phyloP scores from a whole-genome alignment of 1,140 invertebrate genomes.

The Leptopilina boulardi region DNA sequence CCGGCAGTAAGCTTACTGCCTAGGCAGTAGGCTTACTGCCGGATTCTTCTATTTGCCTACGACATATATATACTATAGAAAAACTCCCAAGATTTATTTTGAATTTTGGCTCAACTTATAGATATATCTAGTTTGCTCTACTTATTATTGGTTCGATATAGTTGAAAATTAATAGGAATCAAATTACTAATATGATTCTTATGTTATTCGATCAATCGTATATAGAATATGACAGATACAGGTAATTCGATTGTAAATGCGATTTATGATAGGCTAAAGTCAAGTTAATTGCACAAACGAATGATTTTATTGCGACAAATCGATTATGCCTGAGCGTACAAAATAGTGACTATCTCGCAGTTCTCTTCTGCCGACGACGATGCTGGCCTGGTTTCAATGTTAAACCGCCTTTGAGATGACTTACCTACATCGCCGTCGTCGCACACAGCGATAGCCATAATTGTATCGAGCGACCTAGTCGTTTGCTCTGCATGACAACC shows the following conservation, averaged over 20 bases:
- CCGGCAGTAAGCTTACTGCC: no score
- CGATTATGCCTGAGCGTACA: constrained; percentile 47
- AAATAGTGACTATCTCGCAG: constrained; percentile 44
- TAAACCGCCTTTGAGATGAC: constrained; percentile 51
- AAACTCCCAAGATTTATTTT: neutral
- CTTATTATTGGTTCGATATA: neutral
- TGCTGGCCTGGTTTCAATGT: constrained; percentile 56
- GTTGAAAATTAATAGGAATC: no score
- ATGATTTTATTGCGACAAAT: constrained; percentile 37
- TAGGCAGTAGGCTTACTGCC: no score
- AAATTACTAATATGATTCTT: no score
- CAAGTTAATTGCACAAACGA: neutral
- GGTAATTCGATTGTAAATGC: no score
- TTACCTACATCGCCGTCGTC: constrained; percentile 41
- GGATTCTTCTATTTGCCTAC: no score
- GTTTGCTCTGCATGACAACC: constrained; percentile 60
- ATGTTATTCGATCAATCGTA: no score
- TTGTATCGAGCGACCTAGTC: constrained; percentile 66
- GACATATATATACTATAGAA: no score
- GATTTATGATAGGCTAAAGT: neutral
- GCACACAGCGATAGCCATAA: constrained; percentile 57
- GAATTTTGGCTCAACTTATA: neutral
- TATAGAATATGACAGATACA: no score
- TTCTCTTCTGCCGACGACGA: constrained; percentile 44
- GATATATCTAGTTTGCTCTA: no score